A percentile compares a stretch with the other conserved stretches of the same genome.
Conservation (phyloP, 2,888 invertebrate genomes). For the Zelleria hepariella region DNA sequence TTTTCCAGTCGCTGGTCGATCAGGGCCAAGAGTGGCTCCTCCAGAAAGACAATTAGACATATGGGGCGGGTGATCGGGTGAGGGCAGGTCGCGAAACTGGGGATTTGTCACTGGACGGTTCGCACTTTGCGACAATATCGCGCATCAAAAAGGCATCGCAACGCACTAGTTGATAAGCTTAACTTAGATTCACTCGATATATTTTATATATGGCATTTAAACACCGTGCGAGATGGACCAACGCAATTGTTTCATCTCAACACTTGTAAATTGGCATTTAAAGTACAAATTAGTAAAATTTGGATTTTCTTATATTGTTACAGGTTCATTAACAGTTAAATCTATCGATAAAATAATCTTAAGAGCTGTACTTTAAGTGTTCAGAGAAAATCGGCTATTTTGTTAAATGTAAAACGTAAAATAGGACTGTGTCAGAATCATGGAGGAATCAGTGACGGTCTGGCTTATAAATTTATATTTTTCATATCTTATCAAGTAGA, state of each 20-base stretch:
- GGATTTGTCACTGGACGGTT: conserved; percentile 69
- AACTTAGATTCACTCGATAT: conserved; percentile 52
- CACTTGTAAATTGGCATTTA: conserved; percentile 70
- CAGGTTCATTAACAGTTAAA: conserved; percentile 71
- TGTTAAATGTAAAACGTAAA: conserved; percentile 55
- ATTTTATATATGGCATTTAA: conserved; percentile 52
- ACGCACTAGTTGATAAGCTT: conserved; percentile 65
- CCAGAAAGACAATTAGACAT: conserved; percentile 71
- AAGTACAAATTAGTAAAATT: conserved; percentile 73
- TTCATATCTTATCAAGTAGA: not conserved
- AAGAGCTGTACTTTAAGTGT: conserved; percentile 73
- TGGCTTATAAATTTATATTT: conserved; percentile 5
- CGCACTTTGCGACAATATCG: conserved; percentile 45
- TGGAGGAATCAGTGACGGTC: conserved; percentile 32
- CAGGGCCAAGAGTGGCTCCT: conserved; percentile 72
- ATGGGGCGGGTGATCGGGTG: conserved; percentile 59
- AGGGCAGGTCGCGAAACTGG: conserved; percentile 69
- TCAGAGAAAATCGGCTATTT: conserved; percentile 62
- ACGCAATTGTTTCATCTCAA: conserved; percentile 58
- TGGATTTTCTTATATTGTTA: conserved; percentile 70
- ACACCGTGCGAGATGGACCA: conserved; percentile 58
- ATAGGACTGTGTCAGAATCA: conserved; percentile 37
- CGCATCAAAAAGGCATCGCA: conserved; percentile 71
- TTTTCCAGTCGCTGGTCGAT: conserved; percentile 73
- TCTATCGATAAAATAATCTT: conserved; percentile 62